These are phyloP conservation scores for Acyrthosiphon pisum DNA, from an alignment of 1,140 invertebrate species.

Conservation along the genomic window DNA sequence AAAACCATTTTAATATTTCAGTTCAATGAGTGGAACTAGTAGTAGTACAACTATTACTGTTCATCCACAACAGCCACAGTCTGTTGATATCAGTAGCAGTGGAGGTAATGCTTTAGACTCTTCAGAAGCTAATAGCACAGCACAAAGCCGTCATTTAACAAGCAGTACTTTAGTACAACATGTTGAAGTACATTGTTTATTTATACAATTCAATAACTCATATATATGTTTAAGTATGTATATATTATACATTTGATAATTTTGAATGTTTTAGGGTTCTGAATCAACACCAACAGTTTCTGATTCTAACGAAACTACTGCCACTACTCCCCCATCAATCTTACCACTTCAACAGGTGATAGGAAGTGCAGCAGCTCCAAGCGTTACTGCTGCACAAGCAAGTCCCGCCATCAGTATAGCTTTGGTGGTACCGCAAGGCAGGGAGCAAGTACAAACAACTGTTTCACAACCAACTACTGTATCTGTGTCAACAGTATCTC, in stretches of 20 bases:
- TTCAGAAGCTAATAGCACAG: conserved; percentile 52
- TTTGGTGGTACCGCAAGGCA: conserved; percentile 49
- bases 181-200: conserved; percentile 20
- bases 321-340: conserved; percentile 26
- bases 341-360: conserved; percentile 47
- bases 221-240: neutral
- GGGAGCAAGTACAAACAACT: conserved; percentile 49
- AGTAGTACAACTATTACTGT: conserved; percentile 54
- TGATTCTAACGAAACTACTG: conserved; percentile 48
- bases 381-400: conserved; percentile 38
- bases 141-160: conserved; percentile 55
- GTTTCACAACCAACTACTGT: conserved; percentile 51
- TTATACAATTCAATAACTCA: neutral
- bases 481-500: conserved; percentile 51
- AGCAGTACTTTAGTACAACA: conserved; percentile 53
- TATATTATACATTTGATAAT: neutral
- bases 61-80: conserved; percentile 53
- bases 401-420: conserved; percentile 51
- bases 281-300: conserved; percentile 53
- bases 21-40: conserved; percentile 54
- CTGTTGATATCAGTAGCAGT: conserved; percentile 50
- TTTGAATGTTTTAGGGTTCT: conserved; percentile 28
- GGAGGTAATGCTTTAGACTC: conserved; percentile 44
- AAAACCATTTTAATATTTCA: conserved; percentile 3
- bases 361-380: conserved; percentile 35